Evolutionary conservation across 2,113 vertebrate species (phyloP).

Genomic region (Mola mola): DNA sequence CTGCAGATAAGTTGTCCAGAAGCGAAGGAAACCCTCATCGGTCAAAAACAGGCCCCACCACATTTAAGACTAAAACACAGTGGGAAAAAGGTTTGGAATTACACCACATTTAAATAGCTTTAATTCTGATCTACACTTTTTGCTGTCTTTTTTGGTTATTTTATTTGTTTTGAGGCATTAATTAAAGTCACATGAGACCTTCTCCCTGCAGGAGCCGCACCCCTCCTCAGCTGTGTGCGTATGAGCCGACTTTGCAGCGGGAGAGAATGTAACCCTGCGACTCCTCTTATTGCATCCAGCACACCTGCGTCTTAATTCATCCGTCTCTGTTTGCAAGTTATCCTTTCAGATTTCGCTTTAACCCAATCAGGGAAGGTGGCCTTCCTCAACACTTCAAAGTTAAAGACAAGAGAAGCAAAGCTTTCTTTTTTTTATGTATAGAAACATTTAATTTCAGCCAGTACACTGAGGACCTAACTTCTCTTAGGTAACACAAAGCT

Average conservation of each 20-base stretch:
- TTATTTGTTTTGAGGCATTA: constrained; percentile 1
- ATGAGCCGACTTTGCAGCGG: constrained; percentile 16
- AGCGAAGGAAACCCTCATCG: neutral
- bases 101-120: neutral
- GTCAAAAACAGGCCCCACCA: neutral
- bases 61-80: neutral
- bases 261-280: constrained; percentile 33
- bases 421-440: no score
- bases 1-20: constrained; percentile 9
- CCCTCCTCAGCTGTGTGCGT: constrained; percentile 36
- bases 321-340: constrained; percentile 31
- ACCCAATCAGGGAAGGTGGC: no score
- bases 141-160: neutral
- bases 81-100: neutral
- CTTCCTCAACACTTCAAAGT: no score
- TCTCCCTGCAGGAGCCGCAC: constrained; percentile 30
- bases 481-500: no score
- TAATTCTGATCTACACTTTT: neutral
- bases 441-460: no score
- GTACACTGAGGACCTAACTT: no score
- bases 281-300: constrained; percentile 60
- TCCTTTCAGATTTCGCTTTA: no score
- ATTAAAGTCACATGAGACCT: constrained; percentile 45
- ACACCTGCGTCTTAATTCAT: constrained; percentile 26
- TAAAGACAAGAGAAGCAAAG: no score